Evolutionary conservation across 2,888 invertebrate species (phyloP).

Genomic region (Thymelicus lineola): DNA sequence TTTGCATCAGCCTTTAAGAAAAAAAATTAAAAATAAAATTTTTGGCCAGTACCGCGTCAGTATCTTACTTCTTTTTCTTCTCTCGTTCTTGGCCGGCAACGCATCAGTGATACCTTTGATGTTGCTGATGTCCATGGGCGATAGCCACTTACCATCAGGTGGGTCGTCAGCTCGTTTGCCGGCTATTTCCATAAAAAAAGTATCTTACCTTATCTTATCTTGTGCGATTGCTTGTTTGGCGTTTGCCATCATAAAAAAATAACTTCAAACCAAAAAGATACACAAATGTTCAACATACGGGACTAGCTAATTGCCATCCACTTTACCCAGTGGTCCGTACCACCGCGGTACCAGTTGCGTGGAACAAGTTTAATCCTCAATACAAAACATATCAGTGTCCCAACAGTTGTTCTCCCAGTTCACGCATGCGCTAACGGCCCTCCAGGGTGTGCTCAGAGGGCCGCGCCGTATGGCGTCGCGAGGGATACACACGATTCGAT

Average conservation of each 20-base stretch:
- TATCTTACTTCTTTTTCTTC: too few relatives aligned
- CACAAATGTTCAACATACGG: conserved; percentile 14
- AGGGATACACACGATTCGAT: conserved; percentile 56
- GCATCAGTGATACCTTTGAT: too few relatives aligned
- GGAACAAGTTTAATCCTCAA: conserved; percentile 57
- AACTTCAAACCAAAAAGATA: background rate
- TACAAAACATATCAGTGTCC: conserved; percentile 65
- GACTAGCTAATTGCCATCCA: conserved; percentile 15
- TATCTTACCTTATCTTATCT: too few relatives aligned
- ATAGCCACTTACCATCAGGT: too few relatives aligned
- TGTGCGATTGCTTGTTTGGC: too few relatives aligned
- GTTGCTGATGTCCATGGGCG: too few relatives aligned
- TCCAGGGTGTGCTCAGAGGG: conserved; percentile 60
- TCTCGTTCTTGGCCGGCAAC: too few relatives aligned
- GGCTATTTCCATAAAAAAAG: too few relatives aligned
- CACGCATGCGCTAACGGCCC: conserved; percentile 50
- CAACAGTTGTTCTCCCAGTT: conserved; percentile 67
- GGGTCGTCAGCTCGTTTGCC: too few relatives aligned
- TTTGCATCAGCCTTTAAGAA: too few relatives aligned
- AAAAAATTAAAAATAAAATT: too few relatives aligned
- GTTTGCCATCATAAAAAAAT: conserved; percentile 45
- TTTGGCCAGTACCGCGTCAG: too few relatives aligned
- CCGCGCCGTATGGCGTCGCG: conserved; percentile 57
- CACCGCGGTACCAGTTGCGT: conserved; percentile 43
- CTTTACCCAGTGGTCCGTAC: conserved; percentile 34